Percentiles rank a stretch among this genome's conserved stretches.
phyloP scores from a whole-genome alignment of 2,888 invertebrate genomes.

The Orthonychiurus folsomi region DNA sequence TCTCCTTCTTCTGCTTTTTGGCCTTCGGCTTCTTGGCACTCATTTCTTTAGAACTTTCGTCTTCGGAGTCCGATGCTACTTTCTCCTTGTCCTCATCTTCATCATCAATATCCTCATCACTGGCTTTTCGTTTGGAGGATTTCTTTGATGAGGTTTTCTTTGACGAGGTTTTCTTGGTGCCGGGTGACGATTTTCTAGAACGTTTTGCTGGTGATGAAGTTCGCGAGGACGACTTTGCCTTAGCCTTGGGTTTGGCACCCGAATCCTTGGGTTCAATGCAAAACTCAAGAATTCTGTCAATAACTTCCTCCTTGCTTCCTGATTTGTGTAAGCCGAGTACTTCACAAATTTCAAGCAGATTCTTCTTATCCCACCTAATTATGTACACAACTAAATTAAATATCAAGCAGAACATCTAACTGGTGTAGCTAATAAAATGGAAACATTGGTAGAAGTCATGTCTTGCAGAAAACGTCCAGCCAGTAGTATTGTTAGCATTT shows the following conservation, averaged over 20 bases:
- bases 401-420: constrained; percentile 9
- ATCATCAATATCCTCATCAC: constrained; percentile 5
- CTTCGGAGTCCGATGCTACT: neutral
- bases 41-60: too few species aligned
- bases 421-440: neutral
- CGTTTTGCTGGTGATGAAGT: neutral
- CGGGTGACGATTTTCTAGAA: neutral
- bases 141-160: constrained; percentile 14
- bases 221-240: neutral
- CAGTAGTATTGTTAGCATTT: constrained; percentile 1
- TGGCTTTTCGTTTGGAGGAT: constrained; percentile 6
- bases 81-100: constrained; percentile 5
- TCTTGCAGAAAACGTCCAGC: neutral
- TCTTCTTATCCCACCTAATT: constrained; percentile 12
- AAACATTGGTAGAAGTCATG: neutral
- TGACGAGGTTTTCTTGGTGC: neutral
- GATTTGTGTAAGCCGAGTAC: constrained; percentile 17
- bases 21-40: neutral
- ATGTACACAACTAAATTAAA: constrained; percentile 15
- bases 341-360: constrained; percentile 12
- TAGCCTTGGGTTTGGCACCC: neutral
- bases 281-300: constrained; percentile 21
- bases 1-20: neutral
- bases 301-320: constrained; percentile 14
- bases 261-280: constrained; percentile 16